Conservation (phyloP, 2,797 vertebrate genomes). For the Sciurus carolinensis region DNA sequence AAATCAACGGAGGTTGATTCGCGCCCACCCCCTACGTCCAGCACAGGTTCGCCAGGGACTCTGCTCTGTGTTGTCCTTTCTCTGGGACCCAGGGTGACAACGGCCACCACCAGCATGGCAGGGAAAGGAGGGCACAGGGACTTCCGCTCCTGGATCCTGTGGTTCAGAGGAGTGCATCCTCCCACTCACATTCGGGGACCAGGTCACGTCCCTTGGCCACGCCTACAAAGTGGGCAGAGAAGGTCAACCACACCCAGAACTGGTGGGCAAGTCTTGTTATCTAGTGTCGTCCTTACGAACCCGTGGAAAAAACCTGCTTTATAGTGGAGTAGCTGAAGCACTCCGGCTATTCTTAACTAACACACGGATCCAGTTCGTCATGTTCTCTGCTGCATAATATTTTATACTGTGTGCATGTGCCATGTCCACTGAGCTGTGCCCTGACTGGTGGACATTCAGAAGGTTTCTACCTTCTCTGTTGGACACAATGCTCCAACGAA, state of each 20-base stretch:
- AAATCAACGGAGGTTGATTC: not conserved
- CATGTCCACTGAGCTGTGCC: not conserved
- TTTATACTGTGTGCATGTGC: not conserved
- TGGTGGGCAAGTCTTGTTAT: too few relatives aligned
- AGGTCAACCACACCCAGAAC: not conserved
- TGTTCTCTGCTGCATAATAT: not conserved
- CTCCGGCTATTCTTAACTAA: not conserved
- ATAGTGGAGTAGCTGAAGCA: not conserved
- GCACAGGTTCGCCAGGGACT: not conserved
- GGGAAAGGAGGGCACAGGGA: not conserved
- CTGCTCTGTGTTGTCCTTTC: rapidly evolving
- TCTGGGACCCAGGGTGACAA: not conserved
- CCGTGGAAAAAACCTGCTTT: not conserved
- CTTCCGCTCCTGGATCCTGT: not conserved
- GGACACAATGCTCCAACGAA: not conserved
- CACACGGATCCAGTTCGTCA: not conserved
- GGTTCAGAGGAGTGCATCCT: not conserved
- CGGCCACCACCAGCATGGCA: not conserved
- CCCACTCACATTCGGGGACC: rapidly evolving
- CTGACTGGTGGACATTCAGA: not conserved
- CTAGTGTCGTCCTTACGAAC: not conserved
- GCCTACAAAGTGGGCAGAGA: not conserved
- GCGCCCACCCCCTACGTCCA: rapidly evolving
- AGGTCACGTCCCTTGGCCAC: too few relatives aligned
- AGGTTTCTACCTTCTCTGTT: not conserved